These are phyloP conservation scores for Anniella stebbinsi DNA, from an alignment of 2,797 vertebrate genomes.

Conservation along the genomic window DNA sequence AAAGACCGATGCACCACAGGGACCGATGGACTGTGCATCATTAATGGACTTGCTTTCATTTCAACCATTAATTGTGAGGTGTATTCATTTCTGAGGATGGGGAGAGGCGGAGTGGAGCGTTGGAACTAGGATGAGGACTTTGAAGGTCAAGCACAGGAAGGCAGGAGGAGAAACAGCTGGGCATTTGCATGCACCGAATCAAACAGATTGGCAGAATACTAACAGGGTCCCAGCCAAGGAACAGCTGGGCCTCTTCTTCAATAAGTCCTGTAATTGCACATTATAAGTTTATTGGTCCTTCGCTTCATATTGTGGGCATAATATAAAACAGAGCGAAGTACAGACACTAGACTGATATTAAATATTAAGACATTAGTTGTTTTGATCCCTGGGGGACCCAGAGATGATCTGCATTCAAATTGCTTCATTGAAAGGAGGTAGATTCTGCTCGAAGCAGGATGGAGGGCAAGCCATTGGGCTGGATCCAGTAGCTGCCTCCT, in stretches of 20 bases:
- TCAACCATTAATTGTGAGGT: neutral
- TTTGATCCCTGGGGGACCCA: neutral
- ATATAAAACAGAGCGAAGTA: neutral
- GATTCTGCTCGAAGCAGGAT: neutral
- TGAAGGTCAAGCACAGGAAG: constrained; percentile 43
- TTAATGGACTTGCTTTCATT: constrained; percentile 44
- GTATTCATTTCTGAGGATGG: constrained; percentile 3
- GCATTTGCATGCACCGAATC: neutral
- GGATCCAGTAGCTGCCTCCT: too few relatives aligned
- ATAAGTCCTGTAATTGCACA: neutral
- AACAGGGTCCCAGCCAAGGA: constrained; percentile 8
- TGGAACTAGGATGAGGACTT: neutral
- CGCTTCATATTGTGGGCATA: constrained; percentile 3
- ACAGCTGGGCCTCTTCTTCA: constrained; percentile 24
- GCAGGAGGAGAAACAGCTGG: constrained; percentile 31
- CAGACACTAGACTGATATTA: neutral
- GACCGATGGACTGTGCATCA: constrained; percentile 32
- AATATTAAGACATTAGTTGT: neutral
- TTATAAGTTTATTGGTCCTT: constrained; percentile 19
- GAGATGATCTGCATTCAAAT: constrained; percentile 19
- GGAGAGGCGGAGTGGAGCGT: neutral
- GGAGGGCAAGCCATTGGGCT: too few relatives aligned
- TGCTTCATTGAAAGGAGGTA: constrained; percentile 8
- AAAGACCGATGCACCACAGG: constrained; percentile 48
- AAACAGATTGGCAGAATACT: constrained; percentile 6